A percentile compares a stretch with the other conserved stretches of the same genome.
These are phyloP conservation scores for Eilema griseolum DNA, from an alignment of 2,888 invertebrate species.

Conservation along the genomic window DNA sequence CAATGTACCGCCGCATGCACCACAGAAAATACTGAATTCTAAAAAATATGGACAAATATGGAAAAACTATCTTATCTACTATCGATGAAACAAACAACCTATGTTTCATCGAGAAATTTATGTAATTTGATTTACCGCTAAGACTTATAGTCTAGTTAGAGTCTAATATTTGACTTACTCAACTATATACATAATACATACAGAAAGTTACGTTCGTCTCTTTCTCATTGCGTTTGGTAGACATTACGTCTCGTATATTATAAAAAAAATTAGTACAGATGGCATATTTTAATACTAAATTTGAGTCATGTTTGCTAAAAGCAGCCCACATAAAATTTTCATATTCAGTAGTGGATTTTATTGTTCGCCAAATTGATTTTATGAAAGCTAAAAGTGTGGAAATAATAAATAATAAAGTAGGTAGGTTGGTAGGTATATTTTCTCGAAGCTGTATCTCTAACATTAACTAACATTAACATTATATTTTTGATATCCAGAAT, in stretches of 20 bases:
- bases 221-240: not conserved
- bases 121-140: not conserved
- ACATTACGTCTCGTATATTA: not conserved
- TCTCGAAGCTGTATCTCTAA: too few relatives aligned
- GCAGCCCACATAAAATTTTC: not conserved
- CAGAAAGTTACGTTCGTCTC: not conserved
- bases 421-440: not conserved
- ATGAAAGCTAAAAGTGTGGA: slow-evolving; percentile 3
- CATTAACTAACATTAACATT: too few relatives aligned
- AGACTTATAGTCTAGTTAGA: too few relatives aligned
- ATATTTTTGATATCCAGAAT: too few relatives aligned
- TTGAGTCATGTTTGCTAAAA: not conserved
- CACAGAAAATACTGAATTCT: not conserved
- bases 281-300: not conserved
- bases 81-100: too few relatives aligned
- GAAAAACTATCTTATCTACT: too few relatives aligned
- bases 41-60: not conserved
- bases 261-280: not conserved
- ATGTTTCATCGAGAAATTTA: not conserved
- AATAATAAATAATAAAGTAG: slow-evolving; percentile 7
- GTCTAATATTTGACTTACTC: not conserved
- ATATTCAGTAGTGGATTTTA: slow-evolving; percentile 12
- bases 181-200: not conserved
- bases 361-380: slow-evolving; percentile 9
- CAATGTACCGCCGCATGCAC: not conserved